Percentiles rank a stretch among this genome's conserved stretches.
These are phyloP conservation scores for Atopsyche davidsoni DNA, from an alignment of 1,140 invertebrate genomes.

Conservation along the genomic window DNA sequence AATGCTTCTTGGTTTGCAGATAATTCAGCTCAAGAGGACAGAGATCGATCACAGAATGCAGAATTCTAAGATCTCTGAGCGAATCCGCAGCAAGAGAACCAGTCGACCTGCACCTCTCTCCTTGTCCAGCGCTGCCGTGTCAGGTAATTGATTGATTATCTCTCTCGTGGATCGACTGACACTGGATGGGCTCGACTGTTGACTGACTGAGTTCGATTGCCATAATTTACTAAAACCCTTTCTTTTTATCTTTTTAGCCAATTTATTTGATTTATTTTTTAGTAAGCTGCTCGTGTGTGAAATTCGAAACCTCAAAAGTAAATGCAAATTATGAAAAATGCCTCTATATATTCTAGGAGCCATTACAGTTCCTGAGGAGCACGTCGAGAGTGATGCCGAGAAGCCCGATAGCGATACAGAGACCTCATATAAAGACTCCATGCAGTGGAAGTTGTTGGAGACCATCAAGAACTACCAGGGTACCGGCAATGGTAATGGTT, in stretches of 20 bases:
- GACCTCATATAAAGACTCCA: slow-evolving; percentile 55
- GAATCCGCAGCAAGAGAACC: slow-evolving; percentile 47
- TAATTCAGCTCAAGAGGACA: slow-evolving; percentile 56
- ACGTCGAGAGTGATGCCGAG: slow-evolving; percentile 55
- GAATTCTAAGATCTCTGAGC: slow-evolving; percentile 50
- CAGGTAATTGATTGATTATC: slow-evolving; percentile 22
- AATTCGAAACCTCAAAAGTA: too few species aligned
- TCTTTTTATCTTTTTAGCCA: too few species aligned
- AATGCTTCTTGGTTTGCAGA: slow-evolving; percentile 33
- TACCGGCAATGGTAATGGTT: slow-evolving; percentile 59
- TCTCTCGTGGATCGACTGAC: too few species aligned
- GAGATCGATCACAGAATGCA: slow-evolving; percentile 59
- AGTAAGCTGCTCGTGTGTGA: too few species aligned
- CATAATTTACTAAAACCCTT: too few species aligned
- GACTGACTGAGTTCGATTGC: too few species aligned
- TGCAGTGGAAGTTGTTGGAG: slow-evolving; percentile 75
- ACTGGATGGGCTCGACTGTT: too few species aligned
- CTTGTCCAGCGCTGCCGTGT: slow-evolving; percentile 38
- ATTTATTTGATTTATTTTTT: too few species aligned
- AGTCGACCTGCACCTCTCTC: slow-evolving; percentile 32
- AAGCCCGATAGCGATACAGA: slow-evolving; percentile 56
- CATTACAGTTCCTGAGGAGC: slow-evolving; percentile 34
- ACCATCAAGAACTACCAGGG: slow-evolving; percentile 66
- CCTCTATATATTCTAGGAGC: slow-evolving; percentile 37
- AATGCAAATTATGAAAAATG: too few species aligned